Base-by-base conservation (phyloP, 2,797 vertebrate species). In the Cuniculus paca region DNA sequence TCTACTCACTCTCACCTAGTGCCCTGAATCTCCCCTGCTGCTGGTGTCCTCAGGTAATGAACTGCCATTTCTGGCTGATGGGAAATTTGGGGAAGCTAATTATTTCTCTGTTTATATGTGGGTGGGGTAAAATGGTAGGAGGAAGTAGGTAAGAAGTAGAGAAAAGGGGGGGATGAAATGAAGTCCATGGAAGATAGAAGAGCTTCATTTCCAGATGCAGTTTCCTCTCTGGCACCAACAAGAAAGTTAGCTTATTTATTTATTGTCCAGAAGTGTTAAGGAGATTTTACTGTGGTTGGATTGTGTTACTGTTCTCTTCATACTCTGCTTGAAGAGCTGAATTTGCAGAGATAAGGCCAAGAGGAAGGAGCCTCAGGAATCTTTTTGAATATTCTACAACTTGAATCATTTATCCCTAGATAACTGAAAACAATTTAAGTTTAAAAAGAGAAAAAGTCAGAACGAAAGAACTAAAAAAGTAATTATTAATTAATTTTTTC, bases 401-500 rank as follows among this genome's bases (percentile, higher is more conserved):
- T 79, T 94, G 83, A 94, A 96, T 95, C 91, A 97, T 96, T 93
- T 86, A 91, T 97, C 24, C 61, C 50, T 4, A 90, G 87, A 79
- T 85, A 94, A 88, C 45, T 54, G 56, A 94, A 95, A 94, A 91
- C 48, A 90, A 88, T 56, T 90, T 82, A 50, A n/a, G 63, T 60
- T 90, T 81, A 75, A 89, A 77, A 81, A 34, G 14, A 36, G 70
- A 81, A 65, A 90, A 88, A 65, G 16, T 58, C 56, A 63, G 74
- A 86, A 84, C n/a, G 78, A 85, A 74, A 52, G 13, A 81, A 85
- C 31, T 56, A 39, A 78, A 94, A 88, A 91, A 72, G 19, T 92
- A 92, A 93, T 94, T 80, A 95, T 91, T 91, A 89, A 96, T 81
- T 88, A 92, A 90, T 93, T 85, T 2, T 4, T 79, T 60, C 34